Conservation (phyloP, 2,113 vertebrate genomes). For the Corydoras maculifer region DNA sequence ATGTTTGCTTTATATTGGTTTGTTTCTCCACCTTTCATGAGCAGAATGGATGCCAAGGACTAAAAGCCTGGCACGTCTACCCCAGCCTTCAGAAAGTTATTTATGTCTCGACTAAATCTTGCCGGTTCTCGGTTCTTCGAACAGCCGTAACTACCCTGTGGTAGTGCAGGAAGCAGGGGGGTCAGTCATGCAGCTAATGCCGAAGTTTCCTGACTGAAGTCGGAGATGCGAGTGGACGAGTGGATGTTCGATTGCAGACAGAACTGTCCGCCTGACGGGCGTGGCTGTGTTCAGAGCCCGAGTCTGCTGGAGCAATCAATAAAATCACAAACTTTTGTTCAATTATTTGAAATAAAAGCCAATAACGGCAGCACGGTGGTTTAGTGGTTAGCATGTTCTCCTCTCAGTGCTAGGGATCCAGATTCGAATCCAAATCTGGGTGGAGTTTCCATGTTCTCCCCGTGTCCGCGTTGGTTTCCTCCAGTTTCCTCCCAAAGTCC, state of each 20-base stretch:
- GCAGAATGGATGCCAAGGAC: neutral
- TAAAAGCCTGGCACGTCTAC: neutral
- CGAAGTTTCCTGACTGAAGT: neutral
- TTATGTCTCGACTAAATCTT: neutral
- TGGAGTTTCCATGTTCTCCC: too few relatives aligned
- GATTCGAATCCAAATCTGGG: too few relatives aligned
- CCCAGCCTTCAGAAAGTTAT: neutral
- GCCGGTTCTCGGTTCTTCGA: neutral
- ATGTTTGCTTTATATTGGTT: too few relatives aligned
- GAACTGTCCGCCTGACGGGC: neutral
- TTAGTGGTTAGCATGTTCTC: too few relatives aligned
- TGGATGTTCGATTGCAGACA: slow-evolving; percentile 12
- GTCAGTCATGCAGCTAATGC: neutral
- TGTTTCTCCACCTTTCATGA: too few relatives aligned
- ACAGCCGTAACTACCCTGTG: slow-evolving; percentile 6
- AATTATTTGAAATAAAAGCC: too few relatives aligned
- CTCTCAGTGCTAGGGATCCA: too few relatives aligned
- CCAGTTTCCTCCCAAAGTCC: too few relatives aligned
- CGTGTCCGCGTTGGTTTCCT: too few relatives aligned
- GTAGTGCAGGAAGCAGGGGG: neutral
- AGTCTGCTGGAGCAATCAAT: neutral
- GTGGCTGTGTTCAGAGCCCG: neutral
- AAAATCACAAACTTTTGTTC: too few relatives aligned
- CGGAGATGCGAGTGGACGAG: neutral
- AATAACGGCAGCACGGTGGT: too few relatives aligned